Percentiles rank a stretch among this genome's conserved stretches.
phyloP scores from a whole-genome alignment of 2,113 vertebrate species.

The Clarias macrocephalus region DNA sequence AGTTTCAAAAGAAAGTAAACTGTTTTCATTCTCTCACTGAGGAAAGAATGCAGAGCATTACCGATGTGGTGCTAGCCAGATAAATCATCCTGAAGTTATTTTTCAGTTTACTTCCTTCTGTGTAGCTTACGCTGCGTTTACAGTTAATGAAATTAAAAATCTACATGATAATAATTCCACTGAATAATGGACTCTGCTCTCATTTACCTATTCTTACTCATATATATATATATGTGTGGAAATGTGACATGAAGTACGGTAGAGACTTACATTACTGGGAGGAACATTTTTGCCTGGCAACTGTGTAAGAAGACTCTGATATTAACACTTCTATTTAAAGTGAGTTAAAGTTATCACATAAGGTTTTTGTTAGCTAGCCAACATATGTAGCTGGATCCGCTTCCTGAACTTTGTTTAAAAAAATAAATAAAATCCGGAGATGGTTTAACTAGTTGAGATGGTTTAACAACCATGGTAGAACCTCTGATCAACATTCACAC shows the following conservation, averaged over 20 bases:
- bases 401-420: neutral
- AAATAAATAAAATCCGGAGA: no score
- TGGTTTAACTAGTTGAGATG: neutral
- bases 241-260: neutral
- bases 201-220: neutral
- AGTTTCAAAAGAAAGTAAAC: constrained; percentile 40
- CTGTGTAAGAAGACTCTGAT: no score
- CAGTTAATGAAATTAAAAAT: constrained; percentile 25
- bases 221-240: no score
- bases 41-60: constrained; percentile 4
- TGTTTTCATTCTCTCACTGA: constrained; percentile 17
- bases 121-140: neutral
- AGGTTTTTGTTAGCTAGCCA: neutral
- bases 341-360: neutral
- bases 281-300: neutral
- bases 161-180: neutral
- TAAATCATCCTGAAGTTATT: constrained; percentile 34
- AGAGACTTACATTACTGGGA: neutral
- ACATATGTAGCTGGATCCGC: neutral
- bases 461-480: no score
- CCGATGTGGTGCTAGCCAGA: neutral
- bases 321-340: no score
- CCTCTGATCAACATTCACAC: no score
- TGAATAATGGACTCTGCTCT: neutral
- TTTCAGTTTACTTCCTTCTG: constrained; percentile 13